A percentile compares a stretch with the other conserved stretches of the same genome.
Evolutionary conservation across 2,113 vertebrate genomes (phyloP).

Genomic region (Apistogramma diplotaenia): DNA sequence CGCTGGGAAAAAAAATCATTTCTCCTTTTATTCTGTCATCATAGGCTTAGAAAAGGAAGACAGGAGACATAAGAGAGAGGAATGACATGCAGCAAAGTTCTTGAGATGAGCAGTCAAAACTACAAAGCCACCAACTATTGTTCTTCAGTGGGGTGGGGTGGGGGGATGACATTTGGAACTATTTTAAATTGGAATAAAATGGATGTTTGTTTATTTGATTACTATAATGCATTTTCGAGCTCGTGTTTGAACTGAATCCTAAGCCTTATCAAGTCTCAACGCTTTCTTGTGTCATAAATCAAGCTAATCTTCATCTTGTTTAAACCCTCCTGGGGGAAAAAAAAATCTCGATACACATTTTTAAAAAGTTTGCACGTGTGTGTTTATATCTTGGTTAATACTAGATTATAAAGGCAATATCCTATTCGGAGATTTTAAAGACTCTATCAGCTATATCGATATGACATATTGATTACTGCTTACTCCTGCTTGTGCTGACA

Average conservation of each 20-base stretch:
- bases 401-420: not conserved
- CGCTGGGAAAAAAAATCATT: not conserved
- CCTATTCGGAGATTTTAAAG: not conserved
- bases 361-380: slow-evolving; percentile 24
- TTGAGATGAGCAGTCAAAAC: slow-evolving; percentile 42
- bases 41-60: slow-evolving; percentile 18
- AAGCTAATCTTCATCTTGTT: slow-evolving; percentile 74
- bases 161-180: not conserved
- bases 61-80: slow-evolving; percentile 3
- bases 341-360: slow-evolving; percentile 77
- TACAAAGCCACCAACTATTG: slow-evolving; percentile 17
- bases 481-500: not conserved
- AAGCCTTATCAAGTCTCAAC: not conserved
- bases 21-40: slow-evolving; percentile 25
- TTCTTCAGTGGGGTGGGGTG: slow-evolving; percentile 2
- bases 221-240: not conserved
- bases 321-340: slow-evolving; percentile 81
- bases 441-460: not conserved
- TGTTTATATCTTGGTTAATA: not conserved
- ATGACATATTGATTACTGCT: not conserved
- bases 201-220: not conserved
- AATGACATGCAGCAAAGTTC: slow-evolving; percentile 30
- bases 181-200: not conserved
- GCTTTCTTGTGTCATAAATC: not conserved
- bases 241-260: not conserved